Conservation (phyloP, 2,113 vertebrate species). For the Amphiprion ocellaris region DNA sequence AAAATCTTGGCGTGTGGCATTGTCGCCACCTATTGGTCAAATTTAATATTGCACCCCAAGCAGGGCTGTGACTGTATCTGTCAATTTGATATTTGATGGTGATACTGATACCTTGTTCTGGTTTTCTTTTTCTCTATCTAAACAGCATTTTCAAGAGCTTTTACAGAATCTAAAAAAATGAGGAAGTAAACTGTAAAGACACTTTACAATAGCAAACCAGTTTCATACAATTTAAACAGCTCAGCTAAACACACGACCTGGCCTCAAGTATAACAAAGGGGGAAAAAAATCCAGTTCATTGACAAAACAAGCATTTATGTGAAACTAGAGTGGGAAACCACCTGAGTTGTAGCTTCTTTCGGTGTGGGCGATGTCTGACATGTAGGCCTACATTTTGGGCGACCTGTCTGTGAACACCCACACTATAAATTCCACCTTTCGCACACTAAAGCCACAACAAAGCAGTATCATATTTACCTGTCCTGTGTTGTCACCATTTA, state of each 20-base stretch:
- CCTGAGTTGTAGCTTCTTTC: slow-evolving; percentile 52
- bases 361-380: slow-evolving; percentile 57
- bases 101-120: neutral
- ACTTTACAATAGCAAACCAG: neutral
- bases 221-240: neutral
- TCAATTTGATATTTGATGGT: neutral
- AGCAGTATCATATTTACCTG: slow-evolving; percentile 55
- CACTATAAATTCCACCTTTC: slow-evolving; percentile 54
- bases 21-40: slow-evolving; percentile 50
- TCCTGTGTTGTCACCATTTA: slow-evolving; percentile 34
- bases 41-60: neutral
- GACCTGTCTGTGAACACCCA: slow-evolving; percentile 56
- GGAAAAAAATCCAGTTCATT: slow-evolving; percentile 41
- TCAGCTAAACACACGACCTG: neutral
- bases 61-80: too few relatives aligned
- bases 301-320: slow-evolving; percentile 64
- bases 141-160: neutral
- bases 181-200: neutral
- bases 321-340: slow-evolving; percentile 75
- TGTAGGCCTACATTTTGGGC: slow-evolving; percentile 53
- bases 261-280: neutral
- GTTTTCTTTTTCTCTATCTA: neutral
- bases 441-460: slow-evolving; percentile 74
- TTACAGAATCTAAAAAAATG: neutral
- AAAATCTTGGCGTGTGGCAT: neutral